phyloP scores from a whole-genome alignment of 2,888 invertebrate species.

The Allolobophora icterica region DNA sequence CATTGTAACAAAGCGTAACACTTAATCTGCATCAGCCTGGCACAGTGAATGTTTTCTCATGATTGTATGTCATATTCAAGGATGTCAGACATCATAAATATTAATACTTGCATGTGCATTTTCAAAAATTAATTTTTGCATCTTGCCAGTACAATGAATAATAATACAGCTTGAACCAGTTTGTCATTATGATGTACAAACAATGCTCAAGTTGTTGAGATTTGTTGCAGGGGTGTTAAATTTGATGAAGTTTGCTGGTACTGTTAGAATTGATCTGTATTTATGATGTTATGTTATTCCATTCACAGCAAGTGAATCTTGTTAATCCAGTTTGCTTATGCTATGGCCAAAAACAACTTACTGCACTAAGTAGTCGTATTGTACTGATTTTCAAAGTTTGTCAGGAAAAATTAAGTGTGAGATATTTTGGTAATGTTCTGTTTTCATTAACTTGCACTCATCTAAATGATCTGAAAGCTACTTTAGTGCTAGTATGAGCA shows the following conservation, averaged over 20 bases:
- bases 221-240: background rate
- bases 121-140: background rate
- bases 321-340: too few species aligned
- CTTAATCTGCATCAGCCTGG: too few species aligned
- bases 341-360: background rate
- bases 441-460: slow-evolving; percentile 6
- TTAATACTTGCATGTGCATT: background rate
- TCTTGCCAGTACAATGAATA: background rate
- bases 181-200: background rate
- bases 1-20: too few species aligned
- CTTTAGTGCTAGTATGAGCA: too few species aligned
- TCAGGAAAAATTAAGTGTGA: background rate
- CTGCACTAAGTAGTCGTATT: background rate
- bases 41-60: too few species aligned
- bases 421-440: background rate
- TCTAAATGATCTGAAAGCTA: background rate
- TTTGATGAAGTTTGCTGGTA: background rate
- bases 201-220: too few species aligned
- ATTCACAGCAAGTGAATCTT: background rate
- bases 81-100: background rate
- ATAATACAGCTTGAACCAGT: background rate
- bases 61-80: too few species aligned
- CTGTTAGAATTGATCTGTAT: background rate
- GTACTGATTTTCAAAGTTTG: background rate
- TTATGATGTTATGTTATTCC: background rate